These are phyloP conservation scores for Tuberolachnus salignus DNA, from an alignment of 2,888 invertebrate species.

Conservation along the genomic window DNA sequence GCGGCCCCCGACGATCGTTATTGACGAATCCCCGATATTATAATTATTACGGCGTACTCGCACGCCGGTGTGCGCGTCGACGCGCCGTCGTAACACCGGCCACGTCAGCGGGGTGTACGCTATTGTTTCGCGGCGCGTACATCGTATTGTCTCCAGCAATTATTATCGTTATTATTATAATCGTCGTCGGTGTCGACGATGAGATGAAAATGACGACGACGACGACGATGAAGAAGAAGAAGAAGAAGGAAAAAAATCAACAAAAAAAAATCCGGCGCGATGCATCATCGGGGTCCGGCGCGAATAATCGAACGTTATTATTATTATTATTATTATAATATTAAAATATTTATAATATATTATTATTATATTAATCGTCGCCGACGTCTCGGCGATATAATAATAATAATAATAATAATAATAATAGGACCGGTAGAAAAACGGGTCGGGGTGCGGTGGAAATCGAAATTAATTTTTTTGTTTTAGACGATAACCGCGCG, in stretches of 20 bases:
- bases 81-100: neutral
- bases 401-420: neutral
- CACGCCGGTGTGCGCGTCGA: neutral
- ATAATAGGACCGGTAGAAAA: conserved; percentile 1
- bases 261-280: too few species aligned
- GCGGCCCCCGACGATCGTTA: conserved; percentile 9
- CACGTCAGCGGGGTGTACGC: neutral
- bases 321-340: too few species aligned
- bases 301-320: conserved; percentile 17
- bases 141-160: conserved; percentile 32
- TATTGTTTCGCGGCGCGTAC: neutral
- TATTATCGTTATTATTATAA: neutral
- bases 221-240: too few species aligned
- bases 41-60: neutral
- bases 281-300: conserved; percentile 7
- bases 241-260: too few species aligned
- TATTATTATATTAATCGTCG: conserved; percentile 13
- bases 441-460: neutral
- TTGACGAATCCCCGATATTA: too few species aligned
- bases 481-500: conserved; percentile 3
- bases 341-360: too few species aligned
- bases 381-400: neutral
- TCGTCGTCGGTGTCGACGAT: too few species aligned
- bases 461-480: conserved; percentile 34
- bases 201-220: too few species aligned